Conservation (phyloP, 1,140 invertebrate species). For the Cotesia typhae region DNA sequence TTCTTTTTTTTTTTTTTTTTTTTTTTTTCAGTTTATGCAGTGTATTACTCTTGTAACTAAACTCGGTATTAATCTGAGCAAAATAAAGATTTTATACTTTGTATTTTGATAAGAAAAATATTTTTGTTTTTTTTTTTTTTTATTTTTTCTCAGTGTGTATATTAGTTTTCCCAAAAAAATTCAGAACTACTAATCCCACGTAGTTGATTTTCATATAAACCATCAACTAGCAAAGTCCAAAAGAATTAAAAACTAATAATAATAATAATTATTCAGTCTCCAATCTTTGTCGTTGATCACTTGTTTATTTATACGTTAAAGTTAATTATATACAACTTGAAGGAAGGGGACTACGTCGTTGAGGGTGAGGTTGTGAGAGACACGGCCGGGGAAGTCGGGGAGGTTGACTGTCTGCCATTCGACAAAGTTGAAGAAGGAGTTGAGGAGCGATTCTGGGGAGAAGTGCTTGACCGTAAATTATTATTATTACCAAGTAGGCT, state of each 20-base stretch:
- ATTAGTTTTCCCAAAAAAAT: not conserved
- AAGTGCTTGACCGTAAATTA: conserved; percentile 62
- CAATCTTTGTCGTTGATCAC: conserved; percentile 1
- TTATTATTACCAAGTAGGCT: conserved; percentile 72
- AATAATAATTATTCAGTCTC: conserved; percentile 31
- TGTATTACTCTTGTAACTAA: too few species aligned
- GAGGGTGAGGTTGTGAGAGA: conserved; percentile 59
- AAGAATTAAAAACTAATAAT: not conserved
- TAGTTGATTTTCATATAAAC: conserved; percentile 4
- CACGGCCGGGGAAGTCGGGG: conserved; percentile 49
- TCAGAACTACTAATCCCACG: not conserved
- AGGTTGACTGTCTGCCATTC: conserved; percentile 54
- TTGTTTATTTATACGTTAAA: conserved; percentile 5
- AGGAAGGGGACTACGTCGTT: conserved; percentile 57
- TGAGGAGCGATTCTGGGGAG: conserved; percentile 40
- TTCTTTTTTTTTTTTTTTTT: too few species aligned
- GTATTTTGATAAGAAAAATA: too few species aligned
- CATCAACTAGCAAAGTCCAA: conserved; percentile 15
- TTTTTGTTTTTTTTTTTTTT: too few species aligned
- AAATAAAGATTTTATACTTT: too few species aligned
- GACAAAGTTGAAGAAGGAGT: conserved; percentile 49
- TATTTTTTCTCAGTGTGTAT: too few species aligned
- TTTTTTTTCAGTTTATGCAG: too few species aligned
- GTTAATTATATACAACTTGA: not conserved
- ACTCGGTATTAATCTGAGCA: too few species aligned